A percentile compares a stretch with the other conserved stretches of the same genome.
These are phyloP conservation scores for Ectemnius cavifrons DNA, from an alignment of 2,888 invertebrate genomes.

Conservation along the genomic window DNA sequence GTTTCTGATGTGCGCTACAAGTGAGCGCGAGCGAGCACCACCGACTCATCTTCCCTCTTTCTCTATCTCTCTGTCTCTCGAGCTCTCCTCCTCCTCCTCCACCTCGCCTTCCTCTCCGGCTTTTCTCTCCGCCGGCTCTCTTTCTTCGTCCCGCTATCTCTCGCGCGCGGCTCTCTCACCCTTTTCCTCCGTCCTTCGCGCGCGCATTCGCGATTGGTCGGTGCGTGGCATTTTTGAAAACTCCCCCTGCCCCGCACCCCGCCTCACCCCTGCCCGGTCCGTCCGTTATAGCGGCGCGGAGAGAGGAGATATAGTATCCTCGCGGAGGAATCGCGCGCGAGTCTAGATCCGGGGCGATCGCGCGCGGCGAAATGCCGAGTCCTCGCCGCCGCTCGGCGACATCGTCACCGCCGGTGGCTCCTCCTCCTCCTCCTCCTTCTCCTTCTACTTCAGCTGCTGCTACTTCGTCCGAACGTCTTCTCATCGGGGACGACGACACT, in stretches of 20 bases:
- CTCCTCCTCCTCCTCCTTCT: no score
- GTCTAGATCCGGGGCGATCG: slow-evolving; percentile 36
- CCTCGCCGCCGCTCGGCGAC: slow-evolving; percentile 3
- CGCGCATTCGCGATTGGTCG: slow-evolving; percentile 57
- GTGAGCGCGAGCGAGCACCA: slow-evolving; percentile 14
- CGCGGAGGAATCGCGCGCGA: slow-evolving; percentile 33
- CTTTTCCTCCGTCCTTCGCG: slow-evolving; percentile 14
- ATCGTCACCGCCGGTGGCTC: neutral
- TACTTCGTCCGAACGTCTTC: no score
- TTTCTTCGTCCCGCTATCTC: slow-evolving; percentile 16
- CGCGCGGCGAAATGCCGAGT: slow-evolving; percentile 10
- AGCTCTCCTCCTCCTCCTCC: slow-evolving; percentile 18
- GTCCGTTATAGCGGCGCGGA: slow-evolving; percentile 39
- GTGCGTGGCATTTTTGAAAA: slow-evolving; percentile 64
- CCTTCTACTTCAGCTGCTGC: no score
- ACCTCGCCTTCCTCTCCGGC: slow-evolving; percentile 27
- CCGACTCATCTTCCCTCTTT: neutral
- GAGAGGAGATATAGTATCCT: no score
- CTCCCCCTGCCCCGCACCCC: slow-evolving; percentile 36
- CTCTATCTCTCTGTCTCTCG: slow-evolving; percentile 22
- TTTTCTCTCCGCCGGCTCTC: slow-evolving; percentile 17
- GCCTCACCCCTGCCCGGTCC: slow-evolving; percentile 14
- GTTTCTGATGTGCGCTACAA: neutral
- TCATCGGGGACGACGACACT: slow-evolving; percentile 4
- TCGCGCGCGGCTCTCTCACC: slow-evolving; percentile 4